phyloP scores from a whole-genome alignment of 1,140 invertebrate genomes.

The Anthonomus grandis region DNA sequence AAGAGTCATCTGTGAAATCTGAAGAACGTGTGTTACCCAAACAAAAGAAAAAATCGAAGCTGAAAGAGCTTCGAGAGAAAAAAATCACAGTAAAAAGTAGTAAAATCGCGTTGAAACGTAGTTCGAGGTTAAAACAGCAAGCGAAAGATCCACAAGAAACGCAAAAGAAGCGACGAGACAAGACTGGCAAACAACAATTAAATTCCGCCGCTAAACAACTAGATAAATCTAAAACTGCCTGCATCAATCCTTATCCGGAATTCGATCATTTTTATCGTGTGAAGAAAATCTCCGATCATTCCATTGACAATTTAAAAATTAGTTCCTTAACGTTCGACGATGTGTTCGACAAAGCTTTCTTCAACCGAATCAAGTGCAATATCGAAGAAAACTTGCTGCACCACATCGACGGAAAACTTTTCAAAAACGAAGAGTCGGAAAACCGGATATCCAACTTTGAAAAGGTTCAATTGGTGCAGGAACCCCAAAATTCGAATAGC shows the following conservation, averaged over 20 bases:
- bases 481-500: slow-evolving; percentile 30
- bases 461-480: slow-evolving; percentile 34
- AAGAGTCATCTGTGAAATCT: slow-evolving; percentile 2
- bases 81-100: slow-evolving; percentile 42
- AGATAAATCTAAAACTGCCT: slow-evolving; percentile 30
- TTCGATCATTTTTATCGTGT: slow-evolving; percentile 44
- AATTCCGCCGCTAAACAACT: background rate
- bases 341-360: slow-evolving; percentile 58
- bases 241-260: slow-evolving; percentile 43
- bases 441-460: slow-evolving; percentile 45
- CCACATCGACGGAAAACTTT: slow-evolving; percentile 62
- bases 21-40: background rate
- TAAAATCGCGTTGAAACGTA: slow-evolving; percentile 41
- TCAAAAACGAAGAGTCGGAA: slow-evolving; percentile 43
- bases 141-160: slow-evolving; percentile 19
- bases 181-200: slow-evolving; percentile 21
- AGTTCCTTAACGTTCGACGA: slow-evolving; percentile 47
- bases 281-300: slow-evolving; percentile 49
- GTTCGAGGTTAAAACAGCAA: slow-evolving; percentile 39
- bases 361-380: slow-evolving; percentile 58
- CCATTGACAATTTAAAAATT: slow-evolving; percentile 47
- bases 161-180: slow-evolving; percentile 25
- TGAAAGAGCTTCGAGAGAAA: slow-evolving; percentile 41
- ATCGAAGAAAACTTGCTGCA: slow-evolving; percentile 63
- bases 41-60: slow-evolving; percentile 20